Conservation (phyloP, 64 coral and sea anemone genomes). For the Montipora capricornis region DNA sequence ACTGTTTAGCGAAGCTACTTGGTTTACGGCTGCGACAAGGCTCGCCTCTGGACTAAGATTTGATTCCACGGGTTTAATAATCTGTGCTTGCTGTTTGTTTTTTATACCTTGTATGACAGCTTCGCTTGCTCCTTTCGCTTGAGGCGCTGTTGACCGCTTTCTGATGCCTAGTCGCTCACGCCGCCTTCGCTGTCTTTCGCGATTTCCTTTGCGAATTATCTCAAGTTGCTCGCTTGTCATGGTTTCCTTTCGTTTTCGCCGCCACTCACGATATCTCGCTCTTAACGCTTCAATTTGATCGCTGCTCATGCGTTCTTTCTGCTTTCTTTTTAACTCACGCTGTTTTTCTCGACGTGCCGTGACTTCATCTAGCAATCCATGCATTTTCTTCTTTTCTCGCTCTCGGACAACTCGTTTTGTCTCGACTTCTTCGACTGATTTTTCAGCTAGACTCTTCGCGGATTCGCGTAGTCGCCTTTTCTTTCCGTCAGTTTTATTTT, state of each 20-base stretch:
- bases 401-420: conserved; percentile 40
- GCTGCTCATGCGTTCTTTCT: conserved; percentile 93
- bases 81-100: conserved; percentile 80
- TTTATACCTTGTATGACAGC: conserved; percentile 83
- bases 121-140: conserved; percentile 75
- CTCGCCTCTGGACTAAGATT: conserved; percentile 49
- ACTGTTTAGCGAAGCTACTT: conserved; percentile 49
- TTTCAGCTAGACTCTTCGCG: conserved; percentile 37
- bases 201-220: conserved; percentile 93
- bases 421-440: conserved; percentile 58
- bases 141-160: conserved; percentile 80
- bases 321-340: conserved; percentile 93
- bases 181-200: conserved; percentile 91
- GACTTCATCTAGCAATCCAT: conserved; percentile 66
- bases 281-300: conserved; percentile 91
- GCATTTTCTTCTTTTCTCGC: conserved; percentile 58
- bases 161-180: conserved; percentile 90
- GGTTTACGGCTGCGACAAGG: conserved; percentile 40
- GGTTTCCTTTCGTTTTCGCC: conserved; percentile 91
- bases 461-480: conserved; percentile 34
- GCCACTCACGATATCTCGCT: conserved; percentile 95
- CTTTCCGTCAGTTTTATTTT: conserved; percentile 16
- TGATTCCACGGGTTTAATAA: conserved; percentile 26
- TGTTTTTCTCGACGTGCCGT: conserved; percentile 93
- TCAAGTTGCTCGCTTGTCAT: conserved; percentile 96